Evolutionary conservation across 2,797 vertebrate species (phyloP).

Genomic region (Anguilla marmorata): DNA sequence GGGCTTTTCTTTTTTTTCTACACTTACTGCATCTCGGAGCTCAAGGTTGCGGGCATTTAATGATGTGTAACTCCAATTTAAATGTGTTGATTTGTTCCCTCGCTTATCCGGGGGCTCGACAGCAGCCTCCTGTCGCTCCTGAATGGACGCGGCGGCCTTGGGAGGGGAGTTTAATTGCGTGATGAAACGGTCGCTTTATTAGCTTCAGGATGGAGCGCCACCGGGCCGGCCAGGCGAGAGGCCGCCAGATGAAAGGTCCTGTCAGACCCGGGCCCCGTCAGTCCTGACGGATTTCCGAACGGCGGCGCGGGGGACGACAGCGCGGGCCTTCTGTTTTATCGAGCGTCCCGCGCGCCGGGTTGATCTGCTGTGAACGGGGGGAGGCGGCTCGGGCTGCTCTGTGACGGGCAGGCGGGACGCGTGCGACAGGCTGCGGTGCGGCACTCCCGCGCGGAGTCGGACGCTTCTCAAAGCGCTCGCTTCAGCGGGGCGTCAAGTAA

Average conservation of each 20-base stretch:
- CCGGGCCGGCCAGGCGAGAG: neutral
- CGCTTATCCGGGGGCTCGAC: conserved; percentile 12
- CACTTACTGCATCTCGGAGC: conserved; percentile 21
- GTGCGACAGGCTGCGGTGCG: neutral
- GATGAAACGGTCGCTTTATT: conserved; percentile 42
- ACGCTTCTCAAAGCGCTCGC: neutral
- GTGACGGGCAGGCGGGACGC: neutral
- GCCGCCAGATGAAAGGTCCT: conserved; percentile 4
- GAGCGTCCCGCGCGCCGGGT: neutral
- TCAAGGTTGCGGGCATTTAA: conserved; percentile 51
- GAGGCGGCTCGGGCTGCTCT: neutral
- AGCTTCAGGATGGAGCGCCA: conserved; percentile 17
- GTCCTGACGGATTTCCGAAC: neutral
- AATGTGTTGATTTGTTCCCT: conserved; percentile 43
- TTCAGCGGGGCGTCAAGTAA: neutral
- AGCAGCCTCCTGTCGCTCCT: conserved; percentile 38
- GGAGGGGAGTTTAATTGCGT: conserved; percentile 51
- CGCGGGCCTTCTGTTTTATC: conserved; percentile 9
- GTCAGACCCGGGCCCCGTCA: neutral
- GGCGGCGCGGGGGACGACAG: neutral
- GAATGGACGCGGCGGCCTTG: conserved; percentile 52
- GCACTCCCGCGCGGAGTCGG: neutral
- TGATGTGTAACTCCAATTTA: conserved; percentile 55
- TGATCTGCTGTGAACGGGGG: neutral
- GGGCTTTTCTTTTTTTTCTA: conserved; percentile 20